Evolutionary conservation across 2,113 vertebrate species (phyloP), one percentile per base, ranked within the genome.

Genomic region (Chlorocebus sabaeus): DNA sequence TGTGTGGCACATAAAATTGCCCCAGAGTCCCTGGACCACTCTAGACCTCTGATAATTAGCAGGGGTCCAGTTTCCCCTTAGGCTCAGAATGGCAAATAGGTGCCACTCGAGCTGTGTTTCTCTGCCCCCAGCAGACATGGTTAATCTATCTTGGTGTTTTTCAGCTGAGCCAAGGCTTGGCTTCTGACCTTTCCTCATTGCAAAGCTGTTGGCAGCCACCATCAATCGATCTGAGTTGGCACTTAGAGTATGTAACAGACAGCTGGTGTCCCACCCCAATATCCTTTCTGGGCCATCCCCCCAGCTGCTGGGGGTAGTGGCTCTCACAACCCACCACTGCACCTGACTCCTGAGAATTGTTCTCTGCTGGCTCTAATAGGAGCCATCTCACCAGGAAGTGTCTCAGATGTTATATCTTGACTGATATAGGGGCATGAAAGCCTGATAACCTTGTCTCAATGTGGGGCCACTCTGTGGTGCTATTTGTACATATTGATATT

Each of bases 21-120:
- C 52, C 38, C 38, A 16, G 50, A 57, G 57, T 48, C 40, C 43
- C 59, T 70, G n/a, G 82, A 64, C 7, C 40, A 45, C 27, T 52
- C 14, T n/a, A 35, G 11, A 45, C 48, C 32, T 97, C 59, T 83
- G 32, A 48, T 27, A 61, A 93, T 89, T 84, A 76, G 59, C 52
- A 89, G 2, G 25, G 35, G 7, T 79, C 75, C 1, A 6, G 5
- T 79, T 75, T 38, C 43, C 32, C 38, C 11, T 59, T 25, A 10
- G 23, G 38, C 40, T 76, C 48, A 57, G 40, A 40, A 45, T n/a
- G 20, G 50, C 18, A 70, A 68, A 73, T 14, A 50, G n/a, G 18
- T 12, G 9, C 1, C 22, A 38, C 16, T 3, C 4, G 1, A 1
- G 18, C 64, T 11, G 13, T 5, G 2, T 11, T 79, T 13, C 43